These are phyloP conservation scores for Hypsopygia costalis DNA, from an alignment of 2,888 invertebrate genomes.

Conservation along the genomic window DNA sequence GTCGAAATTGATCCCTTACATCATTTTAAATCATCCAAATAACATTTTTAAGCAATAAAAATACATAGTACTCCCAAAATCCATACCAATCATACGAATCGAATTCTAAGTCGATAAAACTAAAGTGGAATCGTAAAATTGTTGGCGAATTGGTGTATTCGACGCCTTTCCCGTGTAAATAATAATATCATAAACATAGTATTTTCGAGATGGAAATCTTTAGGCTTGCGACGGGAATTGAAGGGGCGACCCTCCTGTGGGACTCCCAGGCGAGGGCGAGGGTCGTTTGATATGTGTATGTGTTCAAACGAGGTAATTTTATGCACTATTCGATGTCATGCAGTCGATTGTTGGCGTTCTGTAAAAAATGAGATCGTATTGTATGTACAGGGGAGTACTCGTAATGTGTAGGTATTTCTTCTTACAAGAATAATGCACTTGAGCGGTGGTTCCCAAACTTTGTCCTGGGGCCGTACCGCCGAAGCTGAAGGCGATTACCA, in stretches of 20 bases:
- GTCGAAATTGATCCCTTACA: background rate
- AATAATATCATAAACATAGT: constrained; percentile 56
- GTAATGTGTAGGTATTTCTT: no score
- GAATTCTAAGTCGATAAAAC: constrained; percentile 64
- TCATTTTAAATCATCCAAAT: constrained; percentile 5
- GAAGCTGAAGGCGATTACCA: no score
- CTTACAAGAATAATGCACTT: no score
- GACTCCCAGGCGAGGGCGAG: constrained; percentile 38
- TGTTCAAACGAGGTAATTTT: constrained; percentile 42
- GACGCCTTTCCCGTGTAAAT: constrained; percentile 59
- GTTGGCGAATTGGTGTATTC: constrained; percentile 58
- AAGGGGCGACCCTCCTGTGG: constrained; percentile 49
- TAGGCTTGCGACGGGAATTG: constrained; percentile 28
- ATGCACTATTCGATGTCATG: constrained; percentile 63
- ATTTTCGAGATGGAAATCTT: constrained; percentile 60
- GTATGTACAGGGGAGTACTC: no score
- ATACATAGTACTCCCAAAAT: constrained; percentile 31
- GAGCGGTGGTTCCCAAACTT: no score
- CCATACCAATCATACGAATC: constrained; percentile 65
- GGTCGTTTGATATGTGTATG: constrained; percentile 21
- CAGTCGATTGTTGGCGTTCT: constrained; percentile 22
- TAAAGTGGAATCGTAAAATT: constrained; percentile 62
- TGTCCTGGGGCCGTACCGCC: no score
- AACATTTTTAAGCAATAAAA: constrained; percentile 17
- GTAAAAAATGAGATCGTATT: constrained; percentile 7